These are phyloP conservation scores for Enchytraeus crypticus DNA, from an alignment of 2,888 invertebrate species.

Conservation along the genomic window DNA sequence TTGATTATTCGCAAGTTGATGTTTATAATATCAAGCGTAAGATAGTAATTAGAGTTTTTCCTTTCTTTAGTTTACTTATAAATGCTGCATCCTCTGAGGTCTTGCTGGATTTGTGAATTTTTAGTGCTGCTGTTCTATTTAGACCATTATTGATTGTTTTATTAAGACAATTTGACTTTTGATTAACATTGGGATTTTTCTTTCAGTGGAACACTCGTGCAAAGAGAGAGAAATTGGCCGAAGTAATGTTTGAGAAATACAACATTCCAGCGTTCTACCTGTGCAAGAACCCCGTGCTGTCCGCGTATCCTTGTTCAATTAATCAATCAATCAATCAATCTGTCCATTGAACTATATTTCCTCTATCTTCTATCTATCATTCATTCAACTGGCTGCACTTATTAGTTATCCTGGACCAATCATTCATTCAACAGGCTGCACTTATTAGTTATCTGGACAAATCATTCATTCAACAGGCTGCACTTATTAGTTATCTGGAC, in stretches of 20 bases:
- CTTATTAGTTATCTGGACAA: too few relatives aligned
- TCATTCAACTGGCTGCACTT: too few relatives aligned
- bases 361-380: too few relatives aligned
- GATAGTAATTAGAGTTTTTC: too few relatives aligned
- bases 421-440: too few relatives aligned
- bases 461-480: too few relatives aligned
- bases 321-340: too few relatives aligned
- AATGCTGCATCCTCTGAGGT: neutral
- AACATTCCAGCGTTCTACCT: conserved; percentile 92
- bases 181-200: neutral
- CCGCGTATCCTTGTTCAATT: conserved; percentile 62
- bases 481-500: too few relatives aligned
- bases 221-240: conserved; percentile 87
- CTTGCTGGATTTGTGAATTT: neutral
- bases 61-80: neutral
- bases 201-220: conserved; percentile 75
- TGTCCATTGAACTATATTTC: too few relatives aligned
- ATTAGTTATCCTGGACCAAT: too few relatives aligned
- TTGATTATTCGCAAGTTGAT: too few relatives aligned
- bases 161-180: neutral
- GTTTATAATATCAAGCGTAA: too few relatives aligned
- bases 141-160: neutral
- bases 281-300: conserved; percentile 92
- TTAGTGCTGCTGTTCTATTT: neutral
- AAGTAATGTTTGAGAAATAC: conserved; percentile 96